Percentiles rank a stretch among this genome's conserved stretches.
phyloP scores from a whole-genome alignment of 2,888 invertebrate genomes.

The Dolichomitus sp. region DNA sequence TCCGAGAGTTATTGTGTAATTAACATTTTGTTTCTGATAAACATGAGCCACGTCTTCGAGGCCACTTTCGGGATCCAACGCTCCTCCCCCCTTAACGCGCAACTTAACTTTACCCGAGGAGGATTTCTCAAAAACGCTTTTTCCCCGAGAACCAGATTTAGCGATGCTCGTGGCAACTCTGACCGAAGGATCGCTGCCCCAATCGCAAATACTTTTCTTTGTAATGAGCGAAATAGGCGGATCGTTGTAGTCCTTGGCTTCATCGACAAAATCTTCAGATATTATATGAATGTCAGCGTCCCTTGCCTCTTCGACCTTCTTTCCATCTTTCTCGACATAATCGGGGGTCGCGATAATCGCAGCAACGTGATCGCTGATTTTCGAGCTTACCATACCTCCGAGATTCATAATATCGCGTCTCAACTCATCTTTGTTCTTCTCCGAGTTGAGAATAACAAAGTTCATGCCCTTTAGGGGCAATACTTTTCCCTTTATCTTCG shows the following conservation, averaged over 20 bases:
- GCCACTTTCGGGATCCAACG: conserved; percentile 97
- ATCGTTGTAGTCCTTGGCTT: conserved; percentile 89
- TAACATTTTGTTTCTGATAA: conserved; percentile 88
- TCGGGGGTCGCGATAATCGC: conserved; percentile 92
- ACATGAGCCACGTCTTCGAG: conserved; percentile 94
- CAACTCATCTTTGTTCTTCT: conserved; percentile 88
- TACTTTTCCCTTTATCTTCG: conserved; percentile 89
- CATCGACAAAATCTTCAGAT: conserved; percentile 91
- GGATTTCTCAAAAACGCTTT: conserved; percentile 88
- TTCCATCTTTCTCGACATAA: conserved; percentile 90
- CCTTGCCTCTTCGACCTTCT: conserved; percentile 90
- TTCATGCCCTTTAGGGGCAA: conserved; percentile 93
- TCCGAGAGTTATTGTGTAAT: conserved; percentile 94
- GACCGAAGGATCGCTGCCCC: conserved; percentile 92
- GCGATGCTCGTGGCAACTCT: conserved; percentile 87
- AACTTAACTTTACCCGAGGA: conserved; percentile 89
- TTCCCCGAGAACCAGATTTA: conserved; percentile 88
- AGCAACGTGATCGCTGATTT: conserved; percentile 89
- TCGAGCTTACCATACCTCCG: conserved; percentile 92
- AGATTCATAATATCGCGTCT: conserved; percentile 91
- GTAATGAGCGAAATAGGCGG: conserved; percentile 90
- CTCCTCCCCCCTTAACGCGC: conserved; percentile 93
- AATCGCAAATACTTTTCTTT: conserved; percentile 92
- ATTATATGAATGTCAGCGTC: conserved; percentile 93
- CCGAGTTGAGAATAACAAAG: conserved; percentile 90